Percentiles rank a stretch among this genome's conserved stretches.
phyloP scores from a whole-genome alignment of 2,113 vertebrate genomes.

The Xiphophorus maculatus region DNA sequence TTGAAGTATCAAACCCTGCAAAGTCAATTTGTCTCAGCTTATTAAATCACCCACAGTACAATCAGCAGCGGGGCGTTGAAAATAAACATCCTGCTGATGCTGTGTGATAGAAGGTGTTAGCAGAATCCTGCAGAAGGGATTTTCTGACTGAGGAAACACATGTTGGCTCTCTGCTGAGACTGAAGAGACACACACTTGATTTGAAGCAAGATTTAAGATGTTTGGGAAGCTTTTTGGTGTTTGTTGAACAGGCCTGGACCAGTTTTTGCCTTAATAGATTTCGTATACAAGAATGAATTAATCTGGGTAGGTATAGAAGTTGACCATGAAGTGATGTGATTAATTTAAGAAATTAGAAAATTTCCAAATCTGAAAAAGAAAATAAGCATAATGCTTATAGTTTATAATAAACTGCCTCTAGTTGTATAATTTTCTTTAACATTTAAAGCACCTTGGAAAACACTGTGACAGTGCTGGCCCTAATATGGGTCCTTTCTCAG shows the following conservation, averaged over 20 bases:
- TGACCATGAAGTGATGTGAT: not conserved
- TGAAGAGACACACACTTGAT: not conserved
- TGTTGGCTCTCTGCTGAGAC: conserved; percentile 33
- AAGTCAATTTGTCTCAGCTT: conserved; percentile 66
- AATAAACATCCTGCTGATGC: conserved; percentile 65
- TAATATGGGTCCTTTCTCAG: conserved; percentile 52
- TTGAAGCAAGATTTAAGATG: conserved; percentile 5
- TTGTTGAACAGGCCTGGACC: not conserved
- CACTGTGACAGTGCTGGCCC: conserved; percentile 27
- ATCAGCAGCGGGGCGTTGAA: conserved; percentile 62
- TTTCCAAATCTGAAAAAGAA: conserved; percentile 2
- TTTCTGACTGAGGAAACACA: conserved; percentile 39
- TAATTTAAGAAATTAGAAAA: not conserved
- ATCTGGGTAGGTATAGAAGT: not conserved
- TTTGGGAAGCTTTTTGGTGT: conserved; percentile 11
- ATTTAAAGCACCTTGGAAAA: conserved; percentile 46
- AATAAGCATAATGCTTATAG: not conserved
- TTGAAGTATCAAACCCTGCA: conserved; percentile 46
- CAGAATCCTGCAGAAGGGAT: conserved; percentile 27
- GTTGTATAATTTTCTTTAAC: conserved; percentile 38
- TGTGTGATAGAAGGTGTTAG: conserved; percentile 45
- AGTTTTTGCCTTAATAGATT: not conserved
- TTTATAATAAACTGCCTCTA: conserved; percentile 23
- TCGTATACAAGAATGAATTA: not conserved
- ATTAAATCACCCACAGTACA: conserved; percentile 68